phyloP scores from a whole-genome alignment of 2,797 vertebrate genomes.

The Acestrorhynchus altus region DNA sequence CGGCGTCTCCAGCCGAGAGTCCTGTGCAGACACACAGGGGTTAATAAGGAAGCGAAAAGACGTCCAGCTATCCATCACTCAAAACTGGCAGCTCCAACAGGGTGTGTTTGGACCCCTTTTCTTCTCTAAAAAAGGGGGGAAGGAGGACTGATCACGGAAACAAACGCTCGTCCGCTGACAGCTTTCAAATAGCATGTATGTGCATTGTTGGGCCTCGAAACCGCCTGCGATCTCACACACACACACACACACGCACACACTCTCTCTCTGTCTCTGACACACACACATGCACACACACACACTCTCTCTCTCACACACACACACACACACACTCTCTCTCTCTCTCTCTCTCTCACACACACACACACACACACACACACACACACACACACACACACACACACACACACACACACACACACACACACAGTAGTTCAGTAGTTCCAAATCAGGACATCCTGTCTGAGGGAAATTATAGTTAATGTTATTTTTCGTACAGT shows the following conservation, averaged over 20 bases:
- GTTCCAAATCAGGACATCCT: not conserved
- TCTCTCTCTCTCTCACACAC: not conserved
- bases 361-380: slow-evolving; percentile 1
- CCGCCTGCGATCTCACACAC: not conserved
- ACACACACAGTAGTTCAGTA: not conserved
- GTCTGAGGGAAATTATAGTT: not conserved
- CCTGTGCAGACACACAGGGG: slow-evolving; percentile 71
- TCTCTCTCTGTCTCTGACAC: no score
- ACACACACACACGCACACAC: not conserved
- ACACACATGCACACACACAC: not conserved
- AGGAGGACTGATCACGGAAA: slow-evolving; percentile 41
- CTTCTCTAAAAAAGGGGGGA: slow-evolving; percentile 49
- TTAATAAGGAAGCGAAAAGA: slow-evolving; percentile 72
- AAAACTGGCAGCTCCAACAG: slow-evolving; percentile 59
- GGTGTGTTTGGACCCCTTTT: slow-evolving; percentile 54
- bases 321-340: not conserved
- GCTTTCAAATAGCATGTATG: not conserved
- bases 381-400: not conserved
- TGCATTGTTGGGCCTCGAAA: slow-evolving; percentile 15
- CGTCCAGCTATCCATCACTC: slow-evolving; percentile 78
- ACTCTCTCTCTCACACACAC: not conserved
- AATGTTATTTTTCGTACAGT: not conserved
- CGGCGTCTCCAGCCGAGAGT: slow-evolving; percentile 69
- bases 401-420: not conserved
- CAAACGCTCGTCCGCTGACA: slow-evolving; percentile 28